A percentile compares a stretch with the other conserved stretches of the same genome.
These are phyloP conservation scores for Iphiclides podalirius DNA, from an alignment of 2,888 invertebrate species.

Conservation along the genomic window DNA sequence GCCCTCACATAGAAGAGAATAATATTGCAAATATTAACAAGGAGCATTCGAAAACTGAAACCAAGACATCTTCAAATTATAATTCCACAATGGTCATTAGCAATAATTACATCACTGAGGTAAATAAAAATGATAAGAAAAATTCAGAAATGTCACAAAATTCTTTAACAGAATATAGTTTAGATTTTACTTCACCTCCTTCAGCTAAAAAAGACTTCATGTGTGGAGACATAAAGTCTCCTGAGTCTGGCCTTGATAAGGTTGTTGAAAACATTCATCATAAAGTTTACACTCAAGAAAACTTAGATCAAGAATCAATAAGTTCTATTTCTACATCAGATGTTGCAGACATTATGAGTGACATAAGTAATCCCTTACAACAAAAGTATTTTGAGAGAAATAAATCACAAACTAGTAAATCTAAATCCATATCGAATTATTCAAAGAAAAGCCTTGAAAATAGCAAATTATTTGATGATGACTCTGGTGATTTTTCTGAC, in stretches of 20 bases:
- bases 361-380: constrained; percentile 48
- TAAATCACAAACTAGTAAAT: constrained; percentile 19
- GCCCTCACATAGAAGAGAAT: constrained; percentile 42
- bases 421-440: constrained; percentile 28
- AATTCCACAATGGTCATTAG: constrained; percentile 40
- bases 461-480: constrained; percentile 51
- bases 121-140: constrained; percentile 35
- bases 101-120: constrained; percentile 36
- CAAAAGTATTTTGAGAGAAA: constrained; percentile 39
- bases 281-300: constrained; percentile 39
- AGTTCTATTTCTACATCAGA: constrained; percentile 69
- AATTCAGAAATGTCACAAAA: constrained; percentile 40
- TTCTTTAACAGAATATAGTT: constrained; percentile 60
- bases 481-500: constrained; percentile 67
- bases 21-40: constrained; percentile 20
- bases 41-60: constrained; percentile 31
- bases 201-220: constrained; percentile 41
- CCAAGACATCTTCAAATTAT: constrained; percentile 37
- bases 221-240: constrained; percentile 24
- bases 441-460: constrained; percentile 29
- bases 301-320: constrained; percentile 51
- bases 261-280: constrained; percentile 34
- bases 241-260: constrained; percentile 32
- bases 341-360: constrained; percentile 69
- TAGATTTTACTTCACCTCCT: constrained; percentile 54